These are phyloP conservation scores for Dasysyrphus tricinctus DNA, from an alignment of 2,888 invertebrate genomes.

Conservation along the genomic window DNA sequence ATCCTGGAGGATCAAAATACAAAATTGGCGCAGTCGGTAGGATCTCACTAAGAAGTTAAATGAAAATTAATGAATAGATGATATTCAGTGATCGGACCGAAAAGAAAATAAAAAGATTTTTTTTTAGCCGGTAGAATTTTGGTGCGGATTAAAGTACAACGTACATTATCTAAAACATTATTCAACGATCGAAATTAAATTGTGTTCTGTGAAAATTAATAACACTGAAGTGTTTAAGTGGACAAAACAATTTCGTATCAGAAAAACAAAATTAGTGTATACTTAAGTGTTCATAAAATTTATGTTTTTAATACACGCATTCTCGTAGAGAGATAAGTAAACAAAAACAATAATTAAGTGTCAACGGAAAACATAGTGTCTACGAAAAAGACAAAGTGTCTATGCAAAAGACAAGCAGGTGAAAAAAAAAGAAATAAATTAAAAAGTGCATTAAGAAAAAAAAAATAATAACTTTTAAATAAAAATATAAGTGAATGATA, in stretches of 20 bases:
- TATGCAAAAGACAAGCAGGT: no score
- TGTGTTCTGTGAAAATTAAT: no score
- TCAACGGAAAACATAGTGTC: background rate
- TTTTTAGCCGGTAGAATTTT: no score
- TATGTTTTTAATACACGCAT: background rate
- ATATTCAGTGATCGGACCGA: no score
- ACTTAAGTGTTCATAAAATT: background rate
- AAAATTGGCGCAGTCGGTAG: no score
- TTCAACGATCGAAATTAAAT: background rate
- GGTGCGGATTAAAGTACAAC: background rate
- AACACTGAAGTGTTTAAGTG: no score
- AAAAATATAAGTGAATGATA: background rate
- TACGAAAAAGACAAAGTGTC: background rate
- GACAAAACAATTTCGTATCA: no score
- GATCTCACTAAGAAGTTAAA: no score
- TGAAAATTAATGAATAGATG: no score
- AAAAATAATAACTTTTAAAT: background rate
- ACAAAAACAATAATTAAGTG: constrained; percentile 2
- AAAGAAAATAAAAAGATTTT: no score
- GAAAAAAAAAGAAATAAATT: background rate
- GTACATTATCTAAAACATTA: background rate
- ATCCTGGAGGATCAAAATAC: no score
- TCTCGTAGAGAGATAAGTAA: background rate
- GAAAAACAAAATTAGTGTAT: background rate
- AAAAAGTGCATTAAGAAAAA: background rate